phyloP scores from a whole-genome alignment of 2,888 invertebrate genomes.

The Mystacides longicornis region DNA sequence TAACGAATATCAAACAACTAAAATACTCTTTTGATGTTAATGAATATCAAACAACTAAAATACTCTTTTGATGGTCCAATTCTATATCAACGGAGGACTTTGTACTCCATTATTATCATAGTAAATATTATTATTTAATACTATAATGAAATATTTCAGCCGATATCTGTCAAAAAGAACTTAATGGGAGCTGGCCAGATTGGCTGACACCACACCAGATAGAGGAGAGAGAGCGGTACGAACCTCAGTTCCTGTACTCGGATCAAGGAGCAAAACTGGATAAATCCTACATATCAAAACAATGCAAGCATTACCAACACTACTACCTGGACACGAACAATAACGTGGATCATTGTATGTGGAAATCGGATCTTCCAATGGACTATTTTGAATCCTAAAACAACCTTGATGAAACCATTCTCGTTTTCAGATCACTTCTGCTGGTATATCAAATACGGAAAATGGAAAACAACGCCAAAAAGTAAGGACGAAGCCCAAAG shows the following conservation, averaged over 20 bases:
- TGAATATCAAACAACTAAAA: no score
- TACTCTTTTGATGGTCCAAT: no score
- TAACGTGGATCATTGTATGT: not conserved
- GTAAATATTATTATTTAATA: no score
- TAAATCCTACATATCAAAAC: not conserved
- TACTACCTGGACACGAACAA: not conserved
- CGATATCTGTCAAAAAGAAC: not conserved
- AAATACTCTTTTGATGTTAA: no score
- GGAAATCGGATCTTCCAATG: not conserved
- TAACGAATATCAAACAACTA: no score
- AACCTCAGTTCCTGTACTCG: not conserved
- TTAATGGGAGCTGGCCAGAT: not conserved
- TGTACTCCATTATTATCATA: no score
- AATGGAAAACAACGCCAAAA: not conserved
- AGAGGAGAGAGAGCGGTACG: not conserved
- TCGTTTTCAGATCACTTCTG: not conserved
- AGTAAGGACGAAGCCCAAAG: not conserved
- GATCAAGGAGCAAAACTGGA: not conserved
- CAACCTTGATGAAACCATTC: not conserved
- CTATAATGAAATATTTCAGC: no score
- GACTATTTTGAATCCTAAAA: not conserved
- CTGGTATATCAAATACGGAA: not conserved
- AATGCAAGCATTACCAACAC: not conserved
- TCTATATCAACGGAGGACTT: no score
- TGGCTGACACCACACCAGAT: not conserved